A percentile compares a stretch with the other conserved stretches of the same genome.
Conservation (phyloP, 2,888 invertebrate species). For the Amaurobius ferox region DNA sequence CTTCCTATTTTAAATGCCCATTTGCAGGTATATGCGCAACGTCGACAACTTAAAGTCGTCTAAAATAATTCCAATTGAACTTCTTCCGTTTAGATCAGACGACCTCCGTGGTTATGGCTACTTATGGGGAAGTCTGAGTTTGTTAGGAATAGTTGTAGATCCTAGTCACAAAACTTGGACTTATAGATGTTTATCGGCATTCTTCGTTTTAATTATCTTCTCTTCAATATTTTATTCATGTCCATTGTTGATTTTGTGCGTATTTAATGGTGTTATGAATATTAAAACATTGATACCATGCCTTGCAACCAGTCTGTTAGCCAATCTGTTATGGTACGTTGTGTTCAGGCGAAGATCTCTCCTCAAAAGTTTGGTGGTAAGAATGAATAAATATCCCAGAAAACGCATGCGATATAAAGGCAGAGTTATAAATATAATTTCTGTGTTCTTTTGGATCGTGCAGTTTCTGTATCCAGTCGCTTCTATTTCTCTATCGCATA, state of each 20-base stretch:
- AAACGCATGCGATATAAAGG: neutral
- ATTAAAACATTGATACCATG: neutral
- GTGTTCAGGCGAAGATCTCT: neutral
- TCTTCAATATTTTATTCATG: neutral
- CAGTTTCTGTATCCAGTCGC: no score
- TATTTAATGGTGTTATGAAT: neutral
- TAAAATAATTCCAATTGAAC: no score
- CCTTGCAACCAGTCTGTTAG: neutral
- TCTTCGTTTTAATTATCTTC: neutral
- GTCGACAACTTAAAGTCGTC: no score
- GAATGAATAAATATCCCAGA: neutral
- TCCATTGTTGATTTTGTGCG: neutral
- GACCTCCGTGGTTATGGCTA: neutral
- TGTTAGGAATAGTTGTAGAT: neutral
- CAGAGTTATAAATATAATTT: no score
- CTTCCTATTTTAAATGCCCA: no score
- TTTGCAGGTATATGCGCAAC: no score
- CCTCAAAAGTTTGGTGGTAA: neutral
- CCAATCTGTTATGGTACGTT: neutral
- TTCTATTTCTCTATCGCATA: neutral
- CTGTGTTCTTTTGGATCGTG: no score
- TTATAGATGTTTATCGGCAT: no score
- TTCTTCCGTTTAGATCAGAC: no score
- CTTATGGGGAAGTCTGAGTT: neutral
- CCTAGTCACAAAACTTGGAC: neutral